phyloP scores from a whole-genome alignment of 2,888 invertebrate species.

The Drosophila cognata region DNA sequence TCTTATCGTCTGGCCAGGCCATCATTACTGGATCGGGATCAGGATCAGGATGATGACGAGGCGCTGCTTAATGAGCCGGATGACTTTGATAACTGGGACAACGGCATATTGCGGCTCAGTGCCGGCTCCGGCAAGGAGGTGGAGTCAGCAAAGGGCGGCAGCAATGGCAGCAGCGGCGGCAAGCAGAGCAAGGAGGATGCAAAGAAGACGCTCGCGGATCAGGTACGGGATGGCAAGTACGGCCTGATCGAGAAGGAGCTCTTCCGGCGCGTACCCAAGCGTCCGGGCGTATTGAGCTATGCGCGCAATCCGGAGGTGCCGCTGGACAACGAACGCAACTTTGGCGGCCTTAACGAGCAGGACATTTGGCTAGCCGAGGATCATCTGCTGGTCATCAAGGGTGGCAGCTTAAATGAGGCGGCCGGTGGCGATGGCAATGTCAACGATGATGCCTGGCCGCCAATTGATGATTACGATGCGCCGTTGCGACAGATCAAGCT shows the following conservation, averaged over 20 bases:
- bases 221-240: constrained; percentile 95
- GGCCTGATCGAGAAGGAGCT: constrained; percentile 94
- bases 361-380: constrained; percentile 97
- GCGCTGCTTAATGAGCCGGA: constrained; percentile 83
- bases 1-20: constrained; percentile 66
- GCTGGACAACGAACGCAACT: constrained; percentile 91
- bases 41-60: constrained; percentile 79
- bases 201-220: constrained; percentile 94
- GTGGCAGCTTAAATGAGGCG: constrained; percentile 88
- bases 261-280: constrained; percentile 89
- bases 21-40: constrained; percentile 6
- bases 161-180: background rate
- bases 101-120: constrained; percentile 89
- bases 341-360: constrained; percentile 92
- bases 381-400: constrained; percentile 92
- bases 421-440: constrained; percentile 78
- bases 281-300: constrained; percentile 94
- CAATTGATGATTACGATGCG: constrained; percentile 93
- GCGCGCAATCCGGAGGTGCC: constrained; percentile 92
- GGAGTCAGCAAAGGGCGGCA: constrained; percentile 63
- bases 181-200: constrained; percentile 88
- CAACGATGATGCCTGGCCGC: constrained; percentile 89
- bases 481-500: constrained; percentile 94
- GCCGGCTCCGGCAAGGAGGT: constrained; percentile 89
- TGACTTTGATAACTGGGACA: constrained; percentile 87